A percentile compares a stretch with the other conserved stretches of the same genome.
Conservation (phyloP, 2,888 invertebrate species). For the Mellilla xanthometata region DNA sequence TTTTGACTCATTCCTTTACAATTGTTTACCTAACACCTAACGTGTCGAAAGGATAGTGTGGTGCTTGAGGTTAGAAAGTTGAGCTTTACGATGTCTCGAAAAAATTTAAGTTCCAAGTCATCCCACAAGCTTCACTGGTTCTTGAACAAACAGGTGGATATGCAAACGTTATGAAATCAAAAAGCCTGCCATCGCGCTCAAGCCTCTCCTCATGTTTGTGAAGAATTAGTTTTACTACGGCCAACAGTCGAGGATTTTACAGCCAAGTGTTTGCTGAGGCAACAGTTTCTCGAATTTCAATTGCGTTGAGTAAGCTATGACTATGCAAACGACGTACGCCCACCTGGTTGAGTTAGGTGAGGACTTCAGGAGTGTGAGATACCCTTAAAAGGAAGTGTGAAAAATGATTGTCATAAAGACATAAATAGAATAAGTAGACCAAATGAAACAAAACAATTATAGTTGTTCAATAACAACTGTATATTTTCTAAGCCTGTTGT, state of each 20-base stretch:
- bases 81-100: slow-evolving; percentile 20
- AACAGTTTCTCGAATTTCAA: slow-evolving; percentile 27
- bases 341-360: background rate
- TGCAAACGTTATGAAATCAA: slow-evolving; percentile 62
- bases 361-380: too few relatives aligned
- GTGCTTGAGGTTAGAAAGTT: background rate
- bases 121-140: slow-evolving; percentile 30
- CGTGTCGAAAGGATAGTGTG: too few relatives aligned
- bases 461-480: too few relatives aligned
- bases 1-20: too few relatives aligned
- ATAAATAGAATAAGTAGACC: too few relatives aligned
- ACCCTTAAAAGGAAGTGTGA: too few relatives aligned
- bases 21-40: background rate
- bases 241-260: slow-evolving; percentile 36
- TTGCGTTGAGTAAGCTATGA: slow-evolving; percentile 17
- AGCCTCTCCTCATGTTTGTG: slow-evolving; percentile 43
- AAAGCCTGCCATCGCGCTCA: slow-evolving; percentile 52
- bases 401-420: too few relatives aligned
- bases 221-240: slow-evolving; percentile 42
- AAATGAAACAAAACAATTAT: too few relatives aligned
- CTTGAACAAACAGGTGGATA: slow-evolving; percentile 51
- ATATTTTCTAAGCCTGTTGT: too few relatives aligned
- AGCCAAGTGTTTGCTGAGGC: slow-evolving; percentile 30
- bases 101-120: slow-evolving; percentile 41
- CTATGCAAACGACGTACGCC: slow-evolving; percentile 11